Evolutionary conservation across 2,797 vertebrate genomes (phyloP).

Genomic region (Ptychadena robeensis): DNA sequence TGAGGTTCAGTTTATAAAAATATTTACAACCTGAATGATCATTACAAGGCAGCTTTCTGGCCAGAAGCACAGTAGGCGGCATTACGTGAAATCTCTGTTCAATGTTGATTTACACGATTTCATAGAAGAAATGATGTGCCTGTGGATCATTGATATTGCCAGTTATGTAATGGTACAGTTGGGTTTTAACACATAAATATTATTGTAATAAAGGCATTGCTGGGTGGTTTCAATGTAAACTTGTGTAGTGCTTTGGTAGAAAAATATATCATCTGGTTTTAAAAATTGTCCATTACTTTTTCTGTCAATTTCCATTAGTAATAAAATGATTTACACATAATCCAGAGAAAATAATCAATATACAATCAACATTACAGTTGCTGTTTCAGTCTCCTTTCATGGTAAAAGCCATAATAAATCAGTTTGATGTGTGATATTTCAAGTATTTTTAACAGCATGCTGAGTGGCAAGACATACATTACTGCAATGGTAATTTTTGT

Average conservation of each 20-base stretch:
- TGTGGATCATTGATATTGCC: constrained; percentile 39
- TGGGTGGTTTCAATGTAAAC: constrained; percentile 19
- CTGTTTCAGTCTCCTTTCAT: background rate
- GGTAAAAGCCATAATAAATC: background rate
- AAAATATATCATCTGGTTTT: background rate
- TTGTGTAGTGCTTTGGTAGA: background rate
- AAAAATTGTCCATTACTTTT: background rate
- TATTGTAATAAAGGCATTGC: constrained; percentile 7
- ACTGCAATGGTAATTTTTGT: too few species aligned
- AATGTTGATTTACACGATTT: constrained; percentile 55
- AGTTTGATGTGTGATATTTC: background rate
- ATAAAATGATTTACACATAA: background rate
- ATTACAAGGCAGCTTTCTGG: constrained; percentile 55
- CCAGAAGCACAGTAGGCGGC: constrained; percentile 31
- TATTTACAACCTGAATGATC: constrained; percentile 51
- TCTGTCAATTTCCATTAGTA: background rate
- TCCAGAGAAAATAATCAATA: background rate
- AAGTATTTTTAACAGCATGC: background rate
- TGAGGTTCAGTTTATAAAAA: constrained; percentile 60
- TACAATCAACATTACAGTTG: background rate
- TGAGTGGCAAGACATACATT: background rate
- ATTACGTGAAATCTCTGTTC: constrained; percentile 51
- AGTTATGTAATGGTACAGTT: constrained; percentile 36
- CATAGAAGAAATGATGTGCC: constrained; percentile 38
- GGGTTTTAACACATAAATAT: constrained; percentile 35